Percentiles rank a stretch among this genome's conserved stretches.
phyloP scores from a whole-genome alignment of 2,888 invertebrate species.

The Pheosia gnoma region DNA sequence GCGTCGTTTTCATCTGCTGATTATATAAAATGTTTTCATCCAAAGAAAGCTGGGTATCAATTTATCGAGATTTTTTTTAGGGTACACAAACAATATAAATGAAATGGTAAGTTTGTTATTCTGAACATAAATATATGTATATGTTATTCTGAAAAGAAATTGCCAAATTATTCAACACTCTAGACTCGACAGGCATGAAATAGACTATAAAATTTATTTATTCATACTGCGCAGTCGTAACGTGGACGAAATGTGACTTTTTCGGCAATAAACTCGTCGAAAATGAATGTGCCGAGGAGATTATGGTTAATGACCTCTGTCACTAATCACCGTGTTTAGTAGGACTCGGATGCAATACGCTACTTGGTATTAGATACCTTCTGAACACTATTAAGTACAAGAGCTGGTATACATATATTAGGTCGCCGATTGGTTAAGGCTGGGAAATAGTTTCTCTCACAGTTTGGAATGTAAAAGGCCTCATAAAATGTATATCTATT shows the following conservation, averaged over 20 bases:
- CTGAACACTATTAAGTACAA: slow-evolving; percentile 21
- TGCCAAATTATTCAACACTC: neutral
- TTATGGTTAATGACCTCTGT: slow-evolving; percentile 17
- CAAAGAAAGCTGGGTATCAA: too few species aligned
- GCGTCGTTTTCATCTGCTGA: too few species aligned
- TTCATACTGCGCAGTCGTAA: slow-evolving; percentile 4
- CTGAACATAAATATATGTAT: too few species aligned
- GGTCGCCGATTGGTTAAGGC: slow-evolving; percentile 28
- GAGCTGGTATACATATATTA: slow-evolving; percentile 19
- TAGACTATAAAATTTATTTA: slow-evolving; percentile 1
- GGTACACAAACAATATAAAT: too few species aligned
- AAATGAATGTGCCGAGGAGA: slow-evolving; percentile 15
- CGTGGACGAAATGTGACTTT: neutral
- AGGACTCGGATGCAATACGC: slow-evolving; percentile 16
- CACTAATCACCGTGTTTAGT: slow-evolving; percentile 16
- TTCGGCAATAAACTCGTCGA: neutral
- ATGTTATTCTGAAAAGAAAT: neutral
- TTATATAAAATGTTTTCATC: too few species aligned
- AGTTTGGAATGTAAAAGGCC: too few species aligned
- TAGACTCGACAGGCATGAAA: neutral
- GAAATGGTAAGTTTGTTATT: too few species aligned
- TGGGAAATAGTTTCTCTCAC: too few species aligned
- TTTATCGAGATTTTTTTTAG: too few species aligned
- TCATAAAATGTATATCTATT: too few species aligned
- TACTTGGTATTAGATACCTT: slow-evolving; percentile 14